phyloP scores from a whole-genome alignment of 2,113 vertebrate genomes.

The Rhinopithecus roxellana region DNA sequence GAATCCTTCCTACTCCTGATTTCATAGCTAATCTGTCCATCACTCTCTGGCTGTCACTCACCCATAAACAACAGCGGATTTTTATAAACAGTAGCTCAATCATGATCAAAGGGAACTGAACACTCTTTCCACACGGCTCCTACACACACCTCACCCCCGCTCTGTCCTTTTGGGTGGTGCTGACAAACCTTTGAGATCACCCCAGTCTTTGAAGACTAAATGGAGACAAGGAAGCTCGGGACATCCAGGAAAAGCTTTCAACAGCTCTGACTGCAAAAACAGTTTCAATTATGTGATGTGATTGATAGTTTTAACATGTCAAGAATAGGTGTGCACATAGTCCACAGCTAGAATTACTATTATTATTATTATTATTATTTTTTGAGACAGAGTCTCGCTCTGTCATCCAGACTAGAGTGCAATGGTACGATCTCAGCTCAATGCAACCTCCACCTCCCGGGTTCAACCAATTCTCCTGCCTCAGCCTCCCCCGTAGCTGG shows the following conservation, averaged over 20 bases:
- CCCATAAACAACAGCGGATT: not conserved
- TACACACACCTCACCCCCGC: accelerated
- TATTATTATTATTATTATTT: accelerated
- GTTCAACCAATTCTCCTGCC: no score
- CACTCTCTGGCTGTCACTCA: not conserved
- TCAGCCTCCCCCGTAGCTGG: no score
- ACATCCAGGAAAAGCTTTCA: not conserved
- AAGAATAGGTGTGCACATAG: not conserved
- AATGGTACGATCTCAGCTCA: no score
- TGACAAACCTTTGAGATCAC: accelerated
- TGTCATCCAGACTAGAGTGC: no score
- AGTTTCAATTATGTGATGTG: not conserved
- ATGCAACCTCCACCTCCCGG: no score
- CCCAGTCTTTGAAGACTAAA: not conserved
- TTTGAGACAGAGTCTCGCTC: no score
- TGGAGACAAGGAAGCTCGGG: not conserved
- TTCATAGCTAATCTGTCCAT: not conserved
- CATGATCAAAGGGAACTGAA: not conserved
- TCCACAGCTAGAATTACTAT: not conserved
- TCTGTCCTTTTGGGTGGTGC: not conserved
- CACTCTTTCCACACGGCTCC: accelerated
- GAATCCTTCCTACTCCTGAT: not conserved
- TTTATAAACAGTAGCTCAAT: not conserved
- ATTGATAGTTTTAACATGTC: not conserved
- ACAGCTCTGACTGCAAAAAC: not conserved